Evolutionary conservation across 1,140 invertebrate genomes (phyloP).

Genomic region (Campoletis sonorensis): DNA sequence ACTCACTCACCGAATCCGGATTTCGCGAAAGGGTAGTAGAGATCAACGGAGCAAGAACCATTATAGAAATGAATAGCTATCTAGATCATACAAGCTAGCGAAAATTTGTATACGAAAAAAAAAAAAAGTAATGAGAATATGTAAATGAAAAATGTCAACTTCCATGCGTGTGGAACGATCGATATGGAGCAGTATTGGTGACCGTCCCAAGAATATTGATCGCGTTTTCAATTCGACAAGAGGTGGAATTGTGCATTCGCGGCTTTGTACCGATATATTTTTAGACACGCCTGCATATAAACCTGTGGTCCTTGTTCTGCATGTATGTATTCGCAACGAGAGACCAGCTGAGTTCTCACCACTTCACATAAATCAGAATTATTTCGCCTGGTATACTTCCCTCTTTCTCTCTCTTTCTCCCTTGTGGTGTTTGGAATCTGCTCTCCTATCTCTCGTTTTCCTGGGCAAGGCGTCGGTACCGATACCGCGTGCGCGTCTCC

Average conservation of each 20-base stretch:
- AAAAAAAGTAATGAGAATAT: conserved; percentile 7
- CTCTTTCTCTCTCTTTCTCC: conserved; percentile 1
- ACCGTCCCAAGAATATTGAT: conserved; percentile 15
- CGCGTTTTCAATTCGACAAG: background rate
- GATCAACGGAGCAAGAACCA: conserved; percentile 12
- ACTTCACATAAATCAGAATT: conserved; percentile 58
- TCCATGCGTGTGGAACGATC: background rate
- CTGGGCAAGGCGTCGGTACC: conserved; percentile 35
- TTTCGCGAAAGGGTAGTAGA: conserved; percentile 12
- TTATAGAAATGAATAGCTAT: conserved; percentile 3
- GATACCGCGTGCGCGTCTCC: conserved; percentile 21
- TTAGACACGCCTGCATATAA: background rate
- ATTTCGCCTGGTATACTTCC: conserved; percentile 47
- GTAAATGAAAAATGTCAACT: conserved; percentile 19
- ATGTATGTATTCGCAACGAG: conserved; percentile 36
- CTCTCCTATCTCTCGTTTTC: conserved; percentile 51
- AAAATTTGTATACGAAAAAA: conserved; percentile 6
- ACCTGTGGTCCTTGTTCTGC: conserved; percentile 25
- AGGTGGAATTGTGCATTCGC: conserved; percentile 31
- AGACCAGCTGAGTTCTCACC: conserved; percentile 48
- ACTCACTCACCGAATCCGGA: conserved; percentile 44
- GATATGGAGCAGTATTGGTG: conserved; percentile 15
- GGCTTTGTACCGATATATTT: background rate
- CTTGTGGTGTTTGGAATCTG: background rate
- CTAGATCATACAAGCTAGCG: background rate